phyloP scores from a whole-genome alignment of 35 echinoderm and acorn worm species.

The Stichopus chloronotus region DNA sequence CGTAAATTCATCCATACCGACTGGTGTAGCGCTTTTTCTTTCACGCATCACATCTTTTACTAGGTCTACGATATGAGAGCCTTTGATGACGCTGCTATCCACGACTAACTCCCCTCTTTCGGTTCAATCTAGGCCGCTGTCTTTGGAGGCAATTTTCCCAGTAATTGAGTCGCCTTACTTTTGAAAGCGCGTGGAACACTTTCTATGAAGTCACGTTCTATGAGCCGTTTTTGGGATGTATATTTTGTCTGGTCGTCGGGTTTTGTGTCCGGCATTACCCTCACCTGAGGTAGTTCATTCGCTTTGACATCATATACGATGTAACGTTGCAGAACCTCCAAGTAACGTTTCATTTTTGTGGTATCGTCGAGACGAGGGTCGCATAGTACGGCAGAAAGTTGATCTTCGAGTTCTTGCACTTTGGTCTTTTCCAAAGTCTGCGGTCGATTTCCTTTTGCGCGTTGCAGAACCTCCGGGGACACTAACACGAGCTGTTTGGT shows the following conservation, averaged over 20 bases:
- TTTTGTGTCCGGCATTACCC: background rate
- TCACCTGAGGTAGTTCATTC: background rate
- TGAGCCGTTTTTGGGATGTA: too few species aligned
- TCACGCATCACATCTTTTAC: slow-evolving; percentile 8
- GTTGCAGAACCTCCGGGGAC: slow-evolving; percentile 19
- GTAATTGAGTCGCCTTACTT: background rate
- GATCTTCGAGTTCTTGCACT: slow-evolving; percentile 13
- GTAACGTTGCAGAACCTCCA: background rate
- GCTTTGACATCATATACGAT: background rate
- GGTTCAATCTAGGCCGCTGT: background rate
- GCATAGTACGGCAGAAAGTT: background rate
- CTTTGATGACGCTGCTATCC: background rate
- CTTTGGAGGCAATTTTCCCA: background rate
- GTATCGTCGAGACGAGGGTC: slow-evolving; percentile 11
- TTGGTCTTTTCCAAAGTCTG: slow-evolving; percentile 30
- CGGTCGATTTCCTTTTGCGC: background rate
- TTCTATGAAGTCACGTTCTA: too few species aligned
- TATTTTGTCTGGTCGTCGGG: too few species aligned
- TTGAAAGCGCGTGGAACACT: too few species aligned
- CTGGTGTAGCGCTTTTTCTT: background rate
- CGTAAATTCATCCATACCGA: too few species aligned
- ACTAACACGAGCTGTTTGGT: slow-evolving; percentile 31
- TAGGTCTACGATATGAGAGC: slow-evolving; percentile 4
- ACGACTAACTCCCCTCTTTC: background rate
- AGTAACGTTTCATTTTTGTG: slow-evolving; percentile 40